These are phyloP conservation scores for Diplodus sargus DNA, from an alignment of 2,797 vertebrate species.

Conservation along the genomic window DNA sequence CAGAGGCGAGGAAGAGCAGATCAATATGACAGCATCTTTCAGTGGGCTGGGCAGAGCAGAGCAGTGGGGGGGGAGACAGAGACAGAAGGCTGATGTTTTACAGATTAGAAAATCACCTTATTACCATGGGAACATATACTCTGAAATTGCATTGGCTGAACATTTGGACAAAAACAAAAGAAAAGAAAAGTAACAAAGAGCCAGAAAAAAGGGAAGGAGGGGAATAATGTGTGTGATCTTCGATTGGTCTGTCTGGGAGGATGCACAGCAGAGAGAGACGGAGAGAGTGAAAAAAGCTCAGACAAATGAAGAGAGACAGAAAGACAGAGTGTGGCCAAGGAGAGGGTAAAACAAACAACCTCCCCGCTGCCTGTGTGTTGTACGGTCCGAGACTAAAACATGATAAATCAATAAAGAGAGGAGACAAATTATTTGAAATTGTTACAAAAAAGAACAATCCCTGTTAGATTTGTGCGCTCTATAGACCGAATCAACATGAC, in stretches of 20 bases:
- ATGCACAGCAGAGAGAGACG: background rate
- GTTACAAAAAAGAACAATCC: background rate
- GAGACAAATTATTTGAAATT: background rate
- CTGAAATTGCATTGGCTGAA: background rate
- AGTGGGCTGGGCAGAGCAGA: background rate
- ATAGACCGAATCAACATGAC: too few relatives aligned
- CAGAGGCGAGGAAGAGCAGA: constrained; percentile 8
- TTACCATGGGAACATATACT: constrained; percentile 34
- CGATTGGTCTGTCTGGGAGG: background rate
- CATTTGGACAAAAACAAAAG: background rate
- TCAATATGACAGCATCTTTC: constrained; percentile 20
- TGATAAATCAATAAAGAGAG: background rate
- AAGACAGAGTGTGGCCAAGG: background rate
- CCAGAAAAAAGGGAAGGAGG: background rate
- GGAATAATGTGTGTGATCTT: constrained; percentile 11
- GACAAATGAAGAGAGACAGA: constrained; percentile 9
- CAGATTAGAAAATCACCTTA: constrained; percentile 1
- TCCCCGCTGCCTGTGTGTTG: background rate
- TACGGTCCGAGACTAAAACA: background rate
- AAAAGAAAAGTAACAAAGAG: background rate
- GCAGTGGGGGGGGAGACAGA: background rate
- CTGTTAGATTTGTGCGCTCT: background rate
- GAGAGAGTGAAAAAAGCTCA: background rate
- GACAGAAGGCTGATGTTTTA: background rate
- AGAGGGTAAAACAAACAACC: background rate